phyloP scores from a whole-genome alignment of 2,888 invertebrate genomes.

The Hirudinaria manillensis region DNA sequence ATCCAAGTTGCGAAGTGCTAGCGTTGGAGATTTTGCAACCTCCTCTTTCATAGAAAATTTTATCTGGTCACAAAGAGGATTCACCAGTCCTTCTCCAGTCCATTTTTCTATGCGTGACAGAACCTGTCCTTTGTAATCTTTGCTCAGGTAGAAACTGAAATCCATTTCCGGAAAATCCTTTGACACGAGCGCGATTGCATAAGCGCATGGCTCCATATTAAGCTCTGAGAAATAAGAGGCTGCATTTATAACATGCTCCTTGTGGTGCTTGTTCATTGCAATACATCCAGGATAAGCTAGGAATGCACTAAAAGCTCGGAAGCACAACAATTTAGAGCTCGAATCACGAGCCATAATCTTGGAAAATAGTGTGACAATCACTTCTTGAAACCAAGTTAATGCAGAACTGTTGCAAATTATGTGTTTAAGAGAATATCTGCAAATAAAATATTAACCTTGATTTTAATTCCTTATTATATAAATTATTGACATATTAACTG shows the following conservation, averaged over 20 bases:
- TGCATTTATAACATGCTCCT: background rate
- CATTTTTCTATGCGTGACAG: background rate
- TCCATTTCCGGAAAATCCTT: background rate
- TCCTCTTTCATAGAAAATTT: background rate
- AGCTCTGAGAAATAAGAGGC: background rate
- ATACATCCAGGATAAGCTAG: background rate
- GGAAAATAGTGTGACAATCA: background rate
- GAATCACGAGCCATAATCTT: background rate
- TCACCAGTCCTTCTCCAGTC: background rate
- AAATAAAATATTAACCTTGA: no score
- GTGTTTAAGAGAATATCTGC: no score
- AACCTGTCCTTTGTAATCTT: background rate
- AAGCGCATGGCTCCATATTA: conserved; percentile 1
- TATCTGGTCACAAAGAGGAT: background rate
- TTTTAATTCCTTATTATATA: no score
- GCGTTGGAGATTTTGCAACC: background rate
- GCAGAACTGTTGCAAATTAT: background rate
- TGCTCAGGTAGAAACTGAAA: background rate
- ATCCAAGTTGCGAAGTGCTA: no score
- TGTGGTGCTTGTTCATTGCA: background rate
- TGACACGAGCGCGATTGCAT: background rate
- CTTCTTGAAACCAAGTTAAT: background rate
- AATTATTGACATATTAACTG: background rate
- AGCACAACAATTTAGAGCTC: background rate
- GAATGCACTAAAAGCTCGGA: background rate